phyloP scores from a whole-genome alignment of 2,113 vertebrate genomes.

The Albula goreensis region DNA sequence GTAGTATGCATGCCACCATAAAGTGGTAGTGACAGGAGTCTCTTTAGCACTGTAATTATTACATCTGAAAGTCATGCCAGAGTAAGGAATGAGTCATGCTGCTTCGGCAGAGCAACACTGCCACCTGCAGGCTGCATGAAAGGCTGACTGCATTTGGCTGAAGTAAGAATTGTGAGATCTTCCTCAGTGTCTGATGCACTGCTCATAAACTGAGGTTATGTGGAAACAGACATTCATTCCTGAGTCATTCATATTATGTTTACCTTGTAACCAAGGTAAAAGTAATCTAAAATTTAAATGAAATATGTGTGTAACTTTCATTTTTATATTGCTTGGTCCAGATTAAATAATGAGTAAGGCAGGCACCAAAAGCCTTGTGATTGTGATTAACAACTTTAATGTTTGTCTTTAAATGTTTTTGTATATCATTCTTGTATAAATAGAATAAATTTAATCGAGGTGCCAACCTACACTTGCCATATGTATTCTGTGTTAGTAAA shows the following conservation, averaged over 20 bases:
- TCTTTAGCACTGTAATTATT: constrained; percentile 6
- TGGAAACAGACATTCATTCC: neutral
- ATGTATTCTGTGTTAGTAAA: too few relatives aligned
- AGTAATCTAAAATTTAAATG: too few relatives aligned
- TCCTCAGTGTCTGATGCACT: neutral
- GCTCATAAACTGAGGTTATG: neutral
- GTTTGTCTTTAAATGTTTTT: too few relatives aligned
- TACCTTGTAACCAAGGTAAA: too few relatives aligned
- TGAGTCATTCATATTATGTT: too few relatives aligned
- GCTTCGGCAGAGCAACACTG: neutral
- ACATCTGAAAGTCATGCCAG: neutral
- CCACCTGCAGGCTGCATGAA: neutral
- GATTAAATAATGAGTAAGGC: neutral
- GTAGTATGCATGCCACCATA: neutral
- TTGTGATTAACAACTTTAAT: too few relatives aligned
- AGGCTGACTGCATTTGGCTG: neutral
- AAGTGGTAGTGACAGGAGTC: neutral
- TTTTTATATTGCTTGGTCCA: neutral
- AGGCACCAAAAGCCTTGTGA: neutral
- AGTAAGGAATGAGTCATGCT: neutral
- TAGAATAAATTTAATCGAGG: too few relatives aligned
- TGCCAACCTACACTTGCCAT: too few relatives aligned
- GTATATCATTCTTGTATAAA: too few relatives aligned
- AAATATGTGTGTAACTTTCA: too few relatives aligned
- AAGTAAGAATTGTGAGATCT: neutral